Percentiles rank a stretch among this genome's conserved stretches.
These are phyloP conservation scores for Anolis apletophallus DNA, from an alignment of 2,797 vertebrate genomes.

Conservation along the genomic window DNA sequence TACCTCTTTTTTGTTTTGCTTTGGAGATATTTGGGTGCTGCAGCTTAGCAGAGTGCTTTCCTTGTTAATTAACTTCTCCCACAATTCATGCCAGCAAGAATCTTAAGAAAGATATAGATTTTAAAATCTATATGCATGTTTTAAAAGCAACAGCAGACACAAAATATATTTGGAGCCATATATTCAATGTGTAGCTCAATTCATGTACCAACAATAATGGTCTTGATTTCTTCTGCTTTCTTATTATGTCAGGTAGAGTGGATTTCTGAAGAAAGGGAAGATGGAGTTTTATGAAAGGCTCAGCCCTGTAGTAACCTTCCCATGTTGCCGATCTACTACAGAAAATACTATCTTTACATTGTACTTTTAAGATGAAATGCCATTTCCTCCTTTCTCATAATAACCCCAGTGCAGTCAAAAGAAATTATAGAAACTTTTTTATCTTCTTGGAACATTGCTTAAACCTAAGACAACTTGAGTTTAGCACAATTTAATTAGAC, in stretches of 20 bases:
- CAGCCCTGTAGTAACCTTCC: neutral
- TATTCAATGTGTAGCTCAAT: neutral
- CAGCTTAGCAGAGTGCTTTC: neutral
- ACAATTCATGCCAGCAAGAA: neutral
- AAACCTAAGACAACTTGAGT: conserved; percentile 2
- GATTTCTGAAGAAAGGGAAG: neutral
- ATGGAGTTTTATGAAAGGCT: neutral
- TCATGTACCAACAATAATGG: neutral
- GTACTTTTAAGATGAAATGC: neutral
- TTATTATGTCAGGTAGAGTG: neutral
- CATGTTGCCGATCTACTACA: neutral
- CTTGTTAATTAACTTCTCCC: neutral
- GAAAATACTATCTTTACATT: neutral
- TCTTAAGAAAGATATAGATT: neutral
- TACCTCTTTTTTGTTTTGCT: neutral
- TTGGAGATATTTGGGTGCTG: neutral
- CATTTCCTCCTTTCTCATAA: neutral
- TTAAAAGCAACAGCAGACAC: neutral
- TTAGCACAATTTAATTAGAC: conserved; percentile 25
- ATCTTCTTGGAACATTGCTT: neutral
- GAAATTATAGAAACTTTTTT: neutral
- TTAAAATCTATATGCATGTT: neutral
- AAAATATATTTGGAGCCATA: neutral
- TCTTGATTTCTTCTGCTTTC: neutral
- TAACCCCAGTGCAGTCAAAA: neutral